Percentiles rank a stretch among this genome's conserved stretches.
phyloP scores from a whole-genome alignment of 1,140 invertebrate genomes.

The Colletes latitarsis region DNA sequence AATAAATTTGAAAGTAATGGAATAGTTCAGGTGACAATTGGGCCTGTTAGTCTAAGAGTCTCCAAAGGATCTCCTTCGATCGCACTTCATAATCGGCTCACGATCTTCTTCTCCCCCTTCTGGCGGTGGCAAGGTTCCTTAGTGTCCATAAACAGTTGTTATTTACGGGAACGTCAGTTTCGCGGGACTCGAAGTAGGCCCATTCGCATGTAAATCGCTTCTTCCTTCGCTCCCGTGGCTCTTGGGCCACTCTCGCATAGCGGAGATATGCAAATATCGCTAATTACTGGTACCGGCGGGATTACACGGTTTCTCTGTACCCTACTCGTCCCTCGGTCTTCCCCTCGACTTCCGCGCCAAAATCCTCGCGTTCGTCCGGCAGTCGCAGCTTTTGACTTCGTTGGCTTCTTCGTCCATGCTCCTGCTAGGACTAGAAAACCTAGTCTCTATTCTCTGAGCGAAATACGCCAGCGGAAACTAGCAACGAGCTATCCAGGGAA shows the following conservation, averaged over 20 bases:
- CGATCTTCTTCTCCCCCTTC: not conserved
- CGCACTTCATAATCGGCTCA: conserved; percentile 40
- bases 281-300: conserved; percentile 76
- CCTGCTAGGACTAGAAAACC: not conserved
- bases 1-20: too few species aligned
- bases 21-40: too few species aligned
- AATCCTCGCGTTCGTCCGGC: conserved; percentile 7
- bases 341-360: conserved; percentile 29
- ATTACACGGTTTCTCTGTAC: conserved; percentile 64
- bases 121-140: not conserved
- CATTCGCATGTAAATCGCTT: conserved; percentile 78
- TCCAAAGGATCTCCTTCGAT: not conserved
- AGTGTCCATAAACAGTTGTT: conserved; percentile 66
- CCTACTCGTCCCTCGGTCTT: conserved; percentile 50
- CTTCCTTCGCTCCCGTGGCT: conserved; percentile 49
- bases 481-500: too few species aligned
- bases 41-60: too few species aligned
- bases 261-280: conserved; percentile 78
- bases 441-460: too few species aligned
- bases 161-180: conserved; percentile 70
- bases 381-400: conserved; percentile 11
- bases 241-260: conserved; percentile 44
- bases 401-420: conserved; percentile 12
- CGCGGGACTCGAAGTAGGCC: conserved; percentile 48
- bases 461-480: too few species aligned